Evolutionary conservation across 1,140 invertebrate species (phyloP).

Genomic region (Drosophila pectinifera): DNA sequence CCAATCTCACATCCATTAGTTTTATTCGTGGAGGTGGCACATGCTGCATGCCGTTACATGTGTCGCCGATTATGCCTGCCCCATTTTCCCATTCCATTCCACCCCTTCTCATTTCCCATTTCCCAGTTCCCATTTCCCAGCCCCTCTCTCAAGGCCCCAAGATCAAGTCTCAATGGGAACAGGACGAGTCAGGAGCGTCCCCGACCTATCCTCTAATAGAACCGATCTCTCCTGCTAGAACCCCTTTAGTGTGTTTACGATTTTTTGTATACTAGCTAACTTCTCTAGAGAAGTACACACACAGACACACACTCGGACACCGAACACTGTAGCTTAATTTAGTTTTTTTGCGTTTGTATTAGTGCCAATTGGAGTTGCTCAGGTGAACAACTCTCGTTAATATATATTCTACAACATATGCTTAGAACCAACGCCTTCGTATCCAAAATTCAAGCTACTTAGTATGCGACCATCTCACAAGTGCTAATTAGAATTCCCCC

Average conservation of each 20-base stretch:
- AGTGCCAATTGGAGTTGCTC: conserved; percentile 38
- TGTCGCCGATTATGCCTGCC: conserved; percentile 14
- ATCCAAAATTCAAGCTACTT: conserved; percentile 55
- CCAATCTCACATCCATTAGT: conserved; percentile 9
- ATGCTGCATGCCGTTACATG: conserved; percentile 49
- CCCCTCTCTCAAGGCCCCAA: not conserved
- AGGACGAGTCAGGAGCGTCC: too few species aligned
- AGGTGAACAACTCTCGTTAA: conserved; percentile 36
- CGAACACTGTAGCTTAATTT: conserved; percentile 38
- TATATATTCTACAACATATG: conserved; percentile 28
- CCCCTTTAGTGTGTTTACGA: conserved; percentile 23
- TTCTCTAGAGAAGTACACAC: conserved; percentile 37
- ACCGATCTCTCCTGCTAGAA: conserved; percentile 12
- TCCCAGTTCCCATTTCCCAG: not conserved
- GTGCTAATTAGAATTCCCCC: conserved; percentile 81
- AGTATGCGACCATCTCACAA: conserved; percentile 85
- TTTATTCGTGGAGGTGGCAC: conserved; percentile 29
- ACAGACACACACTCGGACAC: conserved; percentile 28
- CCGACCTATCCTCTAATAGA: too few species aligned
- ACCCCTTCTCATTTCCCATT: not conserved
- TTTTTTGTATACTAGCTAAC: conserved; percentile 19
- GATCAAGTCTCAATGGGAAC: not conserved
- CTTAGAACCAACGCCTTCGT: conserved; percentile 49
- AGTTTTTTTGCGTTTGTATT: conserved; percentile 45
- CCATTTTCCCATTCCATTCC: conserved; percentile 3